These are phyloP conservation scores for Ormyrus labotus DNA, from an alignment of 2,888 invertebrate species.

Conservation along the genomic window DNA sequence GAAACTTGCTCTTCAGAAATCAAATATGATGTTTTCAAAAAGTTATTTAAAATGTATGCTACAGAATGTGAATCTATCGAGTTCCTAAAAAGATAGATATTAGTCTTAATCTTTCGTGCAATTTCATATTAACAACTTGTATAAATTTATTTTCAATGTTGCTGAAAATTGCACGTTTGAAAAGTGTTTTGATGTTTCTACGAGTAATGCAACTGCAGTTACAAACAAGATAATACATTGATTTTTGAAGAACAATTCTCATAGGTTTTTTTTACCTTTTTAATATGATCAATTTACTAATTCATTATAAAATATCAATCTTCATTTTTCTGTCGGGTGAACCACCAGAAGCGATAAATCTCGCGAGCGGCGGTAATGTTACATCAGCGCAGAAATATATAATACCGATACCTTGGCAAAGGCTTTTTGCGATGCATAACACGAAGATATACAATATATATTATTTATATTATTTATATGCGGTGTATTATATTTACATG, in stretches of 20 bases:
- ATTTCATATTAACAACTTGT: slow-evolving; percentile 38
- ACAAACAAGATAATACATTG: slow-evolving; percentile 5
- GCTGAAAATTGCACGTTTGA: slow-evolving; percentile 32
- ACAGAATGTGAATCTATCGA: slow-evolving; percentile 7
- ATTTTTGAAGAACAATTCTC: slow-evolving; percentile 32
- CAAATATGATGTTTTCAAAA: slow-evolving; percentile 19
- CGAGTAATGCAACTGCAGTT: slow-evolving; percentile 30
- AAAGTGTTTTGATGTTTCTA: slow-evolving; percentile 29
- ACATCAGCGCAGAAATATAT: slow-evolving; percentile 60
- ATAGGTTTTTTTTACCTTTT: slow-evolving; percentile 20
- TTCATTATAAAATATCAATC: slow-evolving; percentile 55
- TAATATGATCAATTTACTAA: slow-evolving; percentile 45
- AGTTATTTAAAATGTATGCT: slow-evolving; percentile 31
- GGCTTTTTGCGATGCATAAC: slow-evolving; percentile 54
- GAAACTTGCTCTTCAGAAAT: slow-evolving; percentile 39
- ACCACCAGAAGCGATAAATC: slow-evolving; percentile 40
- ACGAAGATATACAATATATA: slow-evolving; percentile 54
- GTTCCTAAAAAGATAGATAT: slow-evolving; percentile 17
- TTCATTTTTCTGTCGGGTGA: slow-evolving; percentile 33
- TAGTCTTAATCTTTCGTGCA: slow-evolving; percentile 30
- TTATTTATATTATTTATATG: slow-evolving; percentile 54
- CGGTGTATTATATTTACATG: slow-evolving; percentile 56
- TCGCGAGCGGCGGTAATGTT: slow-evolving; percentile 59
- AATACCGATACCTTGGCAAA: slow-evolving; percentile 49
- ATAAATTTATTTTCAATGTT: slow-evolving; percentile 17